Conservation (phyloP, 2,797 vertebrate genomes). For the Octomys mimax region DNA sequence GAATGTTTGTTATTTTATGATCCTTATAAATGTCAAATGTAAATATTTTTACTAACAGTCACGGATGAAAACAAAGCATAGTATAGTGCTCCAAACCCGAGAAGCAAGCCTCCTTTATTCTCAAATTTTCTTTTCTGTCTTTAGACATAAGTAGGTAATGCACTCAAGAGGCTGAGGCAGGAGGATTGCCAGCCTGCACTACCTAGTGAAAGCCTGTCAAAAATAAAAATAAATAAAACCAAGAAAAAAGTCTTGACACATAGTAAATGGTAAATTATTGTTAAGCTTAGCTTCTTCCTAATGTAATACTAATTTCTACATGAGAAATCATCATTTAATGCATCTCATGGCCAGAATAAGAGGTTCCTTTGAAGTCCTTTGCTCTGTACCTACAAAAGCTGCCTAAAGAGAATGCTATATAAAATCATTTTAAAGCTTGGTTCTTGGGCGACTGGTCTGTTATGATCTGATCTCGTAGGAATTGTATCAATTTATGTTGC, state of each 20-base stretch:
- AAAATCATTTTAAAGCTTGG: background rate
- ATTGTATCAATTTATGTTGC: background rate
- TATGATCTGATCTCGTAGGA: fast-evolving
- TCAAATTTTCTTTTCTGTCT: background rate
- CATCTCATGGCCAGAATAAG: background rate
- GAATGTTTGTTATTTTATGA: background rate
- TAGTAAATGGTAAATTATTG: background rate
- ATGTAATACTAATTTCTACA: background rate
- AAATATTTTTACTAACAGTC: slow-evolving; percentile 39
- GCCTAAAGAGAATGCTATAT: fast-evolving
- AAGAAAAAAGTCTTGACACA: background rate
- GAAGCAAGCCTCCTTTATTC: background rate
- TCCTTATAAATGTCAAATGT: background rate
- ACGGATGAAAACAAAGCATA: background rate
- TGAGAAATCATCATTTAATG: background rate
- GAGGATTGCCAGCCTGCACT: background rate
- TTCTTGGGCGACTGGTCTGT: fast-evolving
- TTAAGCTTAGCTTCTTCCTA: background rate
- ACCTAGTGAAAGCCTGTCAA: background rate
- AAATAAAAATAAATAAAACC: background rate
- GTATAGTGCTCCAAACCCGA: background rate
- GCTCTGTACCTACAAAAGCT: background rate
- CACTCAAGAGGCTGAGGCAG: background rate
- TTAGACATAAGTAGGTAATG: background rate
- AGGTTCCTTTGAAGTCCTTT: background rate